Evolutionary conservation across 2,113 vertebrate genomes (phyloP), one percentile per base, ranked within the genome.

Genomic region (Dipodomys ordii): DNA sequence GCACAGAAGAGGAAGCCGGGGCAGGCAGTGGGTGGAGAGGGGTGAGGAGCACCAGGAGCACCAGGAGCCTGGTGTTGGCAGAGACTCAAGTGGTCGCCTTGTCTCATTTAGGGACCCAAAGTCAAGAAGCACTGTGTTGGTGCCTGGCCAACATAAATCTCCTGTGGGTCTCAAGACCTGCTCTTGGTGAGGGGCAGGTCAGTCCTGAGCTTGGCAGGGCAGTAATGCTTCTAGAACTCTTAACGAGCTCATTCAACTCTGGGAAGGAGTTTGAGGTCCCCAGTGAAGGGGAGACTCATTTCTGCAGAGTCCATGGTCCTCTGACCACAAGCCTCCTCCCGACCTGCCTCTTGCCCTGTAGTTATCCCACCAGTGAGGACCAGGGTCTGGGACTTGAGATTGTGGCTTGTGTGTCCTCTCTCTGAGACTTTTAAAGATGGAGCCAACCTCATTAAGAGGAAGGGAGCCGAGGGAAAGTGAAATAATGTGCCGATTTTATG

Each of bases 401-500:
- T 20, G 27, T 2, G 18, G 6, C 32, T 71, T n/a, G 71, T 30
- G 60, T 46, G 67, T 22, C 11, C 15, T 19, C 74, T 35, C 82
- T 60, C 30, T 2, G 2, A 83, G 80, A 69, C 53, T 87, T 68
- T 25, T 65, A 44, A 1, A 0, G 10, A 57, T 23, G 16, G 32
- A 71, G 44, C 72, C 60, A 78, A 46, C 30, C 67, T 89, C 88
- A 57, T 83, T 77, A 71, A 82, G 80, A 82, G 65, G 69, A 94
- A 19, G 65, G 23, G 79, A 83, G 84, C 80, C 8, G 60, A 76
- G 83, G 83, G 28, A 77, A 93, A 65, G 62, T 10, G 60, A 82
- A 71, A 72, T 76, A 77, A 79, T 60, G 57, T 44, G 84, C 78
- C 87, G 60, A 76, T 64, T 91, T 92, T 67, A 86, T 32, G 80